Evolutionary conservation across 2,113 vertebrate species (phyloP).

Genomic region (Cyrtonyx montezumae): DNA sequence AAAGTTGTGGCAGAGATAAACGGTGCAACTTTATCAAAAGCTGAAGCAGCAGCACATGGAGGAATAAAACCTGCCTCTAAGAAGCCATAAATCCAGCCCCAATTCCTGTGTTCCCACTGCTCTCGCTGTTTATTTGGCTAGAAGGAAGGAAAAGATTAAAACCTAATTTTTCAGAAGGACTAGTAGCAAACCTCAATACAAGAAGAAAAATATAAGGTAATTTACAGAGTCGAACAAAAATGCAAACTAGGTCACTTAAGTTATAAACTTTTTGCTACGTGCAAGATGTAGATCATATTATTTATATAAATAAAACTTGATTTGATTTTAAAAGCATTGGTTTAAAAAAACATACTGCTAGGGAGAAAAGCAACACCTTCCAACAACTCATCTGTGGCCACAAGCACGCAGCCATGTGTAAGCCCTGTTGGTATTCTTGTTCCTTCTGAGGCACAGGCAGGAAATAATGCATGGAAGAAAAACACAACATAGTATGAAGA

Average conservation of each 20-base stretch:
- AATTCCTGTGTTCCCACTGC: background rate
- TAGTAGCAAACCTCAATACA: background rate
- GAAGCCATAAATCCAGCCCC: background rate
- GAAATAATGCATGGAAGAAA: background rate
- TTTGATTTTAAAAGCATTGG: fast-evolving
- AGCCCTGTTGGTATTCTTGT: background rate
- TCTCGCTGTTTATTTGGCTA: slow-evolving; percentile 15
- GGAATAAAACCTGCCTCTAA: slow-evolving; percentile 10
- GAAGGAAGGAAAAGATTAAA: slow-evolving; percentile 35
- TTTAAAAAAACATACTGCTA: background rate
- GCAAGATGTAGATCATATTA: background rate
- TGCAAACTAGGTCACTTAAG: background rate
- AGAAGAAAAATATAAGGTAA: background rate
- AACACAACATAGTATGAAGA: background rate
- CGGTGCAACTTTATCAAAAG: slow-evolving; percentile 14
- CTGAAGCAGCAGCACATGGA: background rate
- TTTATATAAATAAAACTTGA: background rate
- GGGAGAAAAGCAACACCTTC: background rate
- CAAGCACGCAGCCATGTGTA: background rate
- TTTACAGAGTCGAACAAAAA: slow-evolving; percentile 37
- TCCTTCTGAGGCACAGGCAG: background rate
- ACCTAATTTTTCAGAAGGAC: slow-evolving; percentile 16
- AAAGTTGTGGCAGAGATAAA: background rate
- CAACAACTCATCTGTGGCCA: background rate
- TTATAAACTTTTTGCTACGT: background rate